Evolutionary conservation across 1,140 invertebrate genomes (phyloP), one percentile per base, ranked within the genome.

Genomic region (Drosophila rufa): DNA sequence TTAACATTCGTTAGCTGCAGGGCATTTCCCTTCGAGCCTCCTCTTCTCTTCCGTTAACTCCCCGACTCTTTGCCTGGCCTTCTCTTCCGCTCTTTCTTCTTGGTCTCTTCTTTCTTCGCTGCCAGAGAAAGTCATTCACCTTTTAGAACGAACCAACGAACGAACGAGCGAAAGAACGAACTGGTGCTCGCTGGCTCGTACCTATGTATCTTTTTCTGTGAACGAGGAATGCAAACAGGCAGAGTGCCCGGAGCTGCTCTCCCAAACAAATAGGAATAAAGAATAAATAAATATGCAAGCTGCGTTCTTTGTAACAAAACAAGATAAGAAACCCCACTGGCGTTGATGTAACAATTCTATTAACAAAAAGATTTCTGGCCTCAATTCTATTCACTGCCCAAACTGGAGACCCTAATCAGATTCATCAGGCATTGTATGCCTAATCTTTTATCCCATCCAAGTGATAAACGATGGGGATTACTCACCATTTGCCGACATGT

Each of bases 401-500:
- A 9, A 27, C 58, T 40, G 8, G n/a, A 51, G 22, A 77, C 58
- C 33, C 43, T 77, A 47, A 58, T 75, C 69, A 71, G 58, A 60
- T 58, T 64, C 59, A 55, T 46, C 25, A 1, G 40, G 2, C 62
- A 30, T 73, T 79, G 65, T 79, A 65, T 75, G 68, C 79, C 83
- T 43, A n/a, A n/a, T n/a, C n/a, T n/a, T n/a, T n/a, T n/a, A 68
- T 79, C 75, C 47, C 17, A 14, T 15, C 51, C 25, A 19, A 33
- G 38, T 64, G 58, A 67, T 82, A 73, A 40, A 82, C 53, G 47
- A 65, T 30, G 43, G 9, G 73, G 46, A 75, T 70, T 80, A 91
- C 91, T 89, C 59, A 92, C 91, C 89, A 92, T 86, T 59, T 90
- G 85, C 47, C 91, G 91, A 73, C 89, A 91, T 76, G 85, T 87